Evolutionary conservation across 30 jellyfish, hydroid and myxozoan species (phyloP).

Genomic region (Hydractinia echinata): DNA sequence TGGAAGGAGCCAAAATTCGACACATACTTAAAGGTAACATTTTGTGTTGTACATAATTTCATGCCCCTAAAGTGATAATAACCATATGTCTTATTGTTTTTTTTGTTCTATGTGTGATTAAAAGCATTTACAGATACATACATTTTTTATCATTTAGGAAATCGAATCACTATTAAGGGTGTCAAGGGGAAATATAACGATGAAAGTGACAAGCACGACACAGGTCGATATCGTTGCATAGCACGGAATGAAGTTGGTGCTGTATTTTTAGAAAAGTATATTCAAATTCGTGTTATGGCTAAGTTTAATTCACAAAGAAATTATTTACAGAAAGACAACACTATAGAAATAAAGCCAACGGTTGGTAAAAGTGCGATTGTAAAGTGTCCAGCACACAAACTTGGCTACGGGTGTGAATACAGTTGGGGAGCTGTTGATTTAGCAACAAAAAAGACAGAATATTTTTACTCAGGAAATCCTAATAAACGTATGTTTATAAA

Average conservation of each 20-base stretch:
- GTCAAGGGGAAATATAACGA: slow-evolving; percentile 18
- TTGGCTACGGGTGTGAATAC: slow-evolving; percentile 26
- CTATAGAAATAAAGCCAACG: neutral
- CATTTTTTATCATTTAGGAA: neutral
- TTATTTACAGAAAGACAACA: slow-evolving; percentile 12
- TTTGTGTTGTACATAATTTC: neutral
- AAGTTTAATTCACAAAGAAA: slow-evolving; percentile 2
- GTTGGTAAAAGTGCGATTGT: slow-evolving; percentile 2
- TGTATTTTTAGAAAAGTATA: slow-evolving; percentile 35
- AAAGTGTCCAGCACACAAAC: slow-evolving; percentile 21
- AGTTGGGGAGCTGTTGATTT: slow-evolving; percentile 24
- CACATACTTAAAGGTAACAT: slow-evolving; percentile 22
- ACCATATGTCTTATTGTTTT: neutral
- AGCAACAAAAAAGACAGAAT: neutral
- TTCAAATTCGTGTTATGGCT: slow-evolving; percentile 46
- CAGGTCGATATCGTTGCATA: slow-evolving; percentile 52
- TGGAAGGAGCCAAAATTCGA: slow-evolving; percentile 9
- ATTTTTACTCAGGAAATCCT: slow-evolving; percentile 34
- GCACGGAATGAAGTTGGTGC: slow-evolving; percentile 50
- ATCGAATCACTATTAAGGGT: neutral
- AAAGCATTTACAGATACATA: no score
- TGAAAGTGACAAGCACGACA: slow-evolving; percentile 25
- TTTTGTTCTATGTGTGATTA: no score
- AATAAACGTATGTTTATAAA: slow-evolving; percentile 16
- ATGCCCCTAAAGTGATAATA: neutral